Percentiles rank a stretch among this genome's conserved stretches.
Conservation (phyloP, 2,888 invertebrate species). For the Prionchulus punctatus region DNA sequence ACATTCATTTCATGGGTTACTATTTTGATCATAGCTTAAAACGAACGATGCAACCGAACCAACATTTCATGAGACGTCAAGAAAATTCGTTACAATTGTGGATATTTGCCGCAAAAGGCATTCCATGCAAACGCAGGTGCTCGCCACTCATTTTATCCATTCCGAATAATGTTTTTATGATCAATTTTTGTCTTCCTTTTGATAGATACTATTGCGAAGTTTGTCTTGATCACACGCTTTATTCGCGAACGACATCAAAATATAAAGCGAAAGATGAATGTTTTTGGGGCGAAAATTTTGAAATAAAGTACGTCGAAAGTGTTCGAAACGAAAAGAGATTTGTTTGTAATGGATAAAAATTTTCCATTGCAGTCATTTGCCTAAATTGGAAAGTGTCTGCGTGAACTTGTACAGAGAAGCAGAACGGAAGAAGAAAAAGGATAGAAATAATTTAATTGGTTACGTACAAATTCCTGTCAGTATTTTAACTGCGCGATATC, state of each 20-base stretch:
- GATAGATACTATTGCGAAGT: constrained; percentile 66
- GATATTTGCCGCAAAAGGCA: constrained; percentile 81
- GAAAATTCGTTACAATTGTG: constrained; percentile 81
- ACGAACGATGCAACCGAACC: constrained; percentile 26
- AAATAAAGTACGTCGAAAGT: constrained; percentile 45
- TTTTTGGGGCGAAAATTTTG: constrained; percentile 88
- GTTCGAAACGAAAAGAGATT: neutral
- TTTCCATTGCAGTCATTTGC: constrained; percentile 15
- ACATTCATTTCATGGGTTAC: no score
- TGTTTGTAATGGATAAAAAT: neutral
- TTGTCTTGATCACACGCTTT: constrained; percentile 63
- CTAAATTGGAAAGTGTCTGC: constrained; percentile 45
- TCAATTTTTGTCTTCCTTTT: neutral
- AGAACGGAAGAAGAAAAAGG: constrained; percentile 69
- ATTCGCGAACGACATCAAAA: constrained; percentile 72
- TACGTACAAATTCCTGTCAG: neutral
- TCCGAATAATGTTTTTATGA: neutral
- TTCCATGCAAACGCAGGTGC: constrained; percentile 43
- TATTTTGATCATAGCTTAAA: constrained; percentile 28
- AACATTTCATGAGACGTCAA: constrained; percentile 21
- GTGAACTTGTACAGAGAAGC: constrained; percentile 73
- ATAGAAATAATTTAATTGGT: constrained; percentile 48
- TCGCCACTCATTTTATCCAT: neutral
- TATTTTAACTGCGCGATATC: constrained; percentile 42
- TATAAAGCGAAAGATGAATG: constrained; percentile 59